A percentile compares a stretch with the other conserved stretches of the same genome.
These are phyloP conservation scores for Mus pahari DNA, from an alignment of 2,113 vertebrate species.

Conservation along the genomic window DNA sequence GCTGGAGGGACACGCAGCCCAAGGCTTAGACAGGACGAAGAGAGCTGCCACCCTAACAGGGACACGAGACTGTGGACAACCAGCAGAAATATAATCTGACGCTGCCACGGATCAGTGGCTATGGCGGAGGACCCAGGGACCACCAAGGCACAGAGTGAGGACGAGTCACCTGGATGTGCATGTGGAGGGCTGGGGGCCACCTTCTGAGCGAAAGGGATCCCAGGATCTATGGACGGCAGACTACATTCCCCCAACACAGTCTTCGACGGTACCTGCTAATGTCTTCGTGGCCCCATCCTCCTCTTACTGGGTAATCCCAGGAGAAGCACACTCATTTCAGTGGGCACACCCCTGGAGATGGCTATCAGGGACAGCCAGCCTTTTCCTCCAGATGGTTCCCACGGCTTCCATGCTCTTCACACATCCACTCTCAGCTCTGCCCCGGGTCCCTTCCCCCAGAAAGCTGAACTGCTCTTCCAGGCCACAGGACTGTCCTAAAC, in stretches of 20 bases:
- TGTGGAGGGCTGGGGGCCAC: background rate
- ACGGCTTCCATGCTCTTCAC: background rate
- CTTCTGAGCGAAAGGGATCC: background rate
- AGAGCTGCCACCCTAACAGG: no score
- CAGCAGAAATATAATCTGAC: no score
- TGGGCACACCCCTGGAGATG: background rate
- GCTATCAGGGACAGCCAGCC: no score
- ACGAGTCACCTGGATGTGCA: no score
- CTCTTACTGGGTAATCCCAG: background rate
- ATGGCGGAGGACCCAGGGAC: accelerated
- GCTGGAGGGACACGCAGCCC: background rate
- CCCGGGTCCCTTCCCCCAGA: background rate
- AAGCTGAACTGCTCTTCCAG: background rate
- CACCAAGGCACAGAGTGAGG: accelerated
- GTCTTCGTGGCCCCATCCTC: background rate
- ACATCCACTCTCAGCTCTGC: background rate
- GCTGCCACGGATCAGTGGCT: background rate
- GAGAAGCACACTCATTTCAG: no score
- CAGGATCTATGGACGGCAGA: background rate
- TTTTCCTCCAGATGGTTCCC: background rate
- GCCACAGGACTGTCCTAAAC: background rate
- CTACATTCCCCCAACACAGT: background rate
- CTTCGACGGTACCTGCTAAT: background rate
- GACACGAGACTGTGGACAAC: background rate
- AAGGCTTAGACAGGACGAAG: background rate